Evolutionary conservation across 2,113 vertebrate species (phyloP).

Genomic region (Diphyllodes magnificus): DNA sequence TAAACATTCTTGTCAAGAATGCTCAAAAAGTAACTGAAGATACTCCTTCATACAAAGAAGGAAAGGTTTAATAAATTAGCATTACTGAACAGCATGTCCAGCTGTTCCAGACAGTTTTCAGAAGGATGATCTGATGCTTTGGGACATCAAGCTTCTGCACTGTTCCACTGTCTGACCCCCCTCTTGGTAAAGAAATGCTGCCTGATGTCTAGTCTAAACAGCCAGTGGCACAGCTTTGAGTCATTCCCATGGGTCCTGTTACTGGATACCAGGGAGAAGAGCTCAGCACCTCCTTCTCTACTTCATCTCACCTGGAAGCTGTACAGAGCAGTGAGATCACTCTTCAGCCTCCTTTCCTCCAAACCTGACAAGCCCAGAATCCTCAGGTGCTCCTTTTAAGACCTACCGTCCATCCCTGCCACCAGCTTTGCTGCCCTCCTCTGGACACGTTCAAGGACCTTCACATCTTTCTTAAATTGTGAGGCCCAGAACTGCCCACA

Average conservation of each 20-base stretch:
- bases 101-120: background rate
- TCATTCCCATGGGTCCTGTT: background rate
- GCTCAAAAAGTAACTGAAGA: background rate
- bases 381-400: background rate
- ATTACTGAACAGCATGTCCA: background rate
- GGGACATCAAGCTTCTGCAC: background rate
- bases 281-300: background rate
- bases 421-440: background rate
- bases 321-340: background rate
- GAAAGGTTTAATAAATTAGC: background rate
- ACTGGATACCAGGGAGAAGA: background rate
- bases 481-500: background rate
- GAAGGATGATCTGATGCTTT: background rate
- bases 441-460: background rate
- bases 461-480: background rate
- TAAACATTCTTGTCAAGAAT: background rate
- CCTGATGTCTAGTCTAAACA: background rate
- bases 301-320: background rate
- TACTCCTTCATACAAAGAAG: background rate
- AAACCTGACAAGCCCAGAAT: background rate
- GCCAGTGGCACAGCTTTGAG: background rate
- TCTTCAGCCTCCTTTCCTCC: background rate
- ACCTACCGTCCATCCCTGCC: background rate
- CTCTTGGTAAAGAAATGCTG: background rate
- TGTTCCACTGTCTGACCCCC: background rate